Conservation (phyloP, 2,113 vertebrate species). For the Pterocles burchelli region DNA sequence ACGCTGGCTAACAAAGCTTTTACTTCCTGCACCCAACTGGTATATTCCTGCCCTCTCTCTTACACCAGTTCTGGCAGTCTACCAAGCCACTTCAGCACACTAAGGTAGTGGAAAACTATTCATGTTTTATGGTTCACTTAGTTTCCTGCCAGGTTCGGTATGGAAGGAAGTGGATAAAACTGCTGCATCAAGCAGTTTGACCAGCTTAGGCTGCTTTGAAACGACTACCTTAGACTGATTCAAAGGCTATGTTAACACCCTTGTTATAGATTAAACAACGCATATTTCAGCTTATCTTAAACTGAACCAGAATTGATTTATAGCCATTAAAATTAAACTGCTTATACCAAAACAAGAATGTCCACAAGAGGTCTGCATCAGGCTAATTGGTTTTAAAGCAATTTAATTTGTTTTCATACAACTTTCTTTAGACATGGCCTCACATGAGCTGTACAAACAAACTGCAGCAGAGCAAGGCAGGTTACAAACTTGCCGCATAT, state of each 20-base stretch:
- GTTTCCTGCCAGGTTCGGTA: constrained; percentile 9
- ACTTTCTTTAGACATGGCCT: background rate
- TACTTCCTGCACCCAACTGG: background rate
- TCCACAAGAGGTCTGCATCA: background rate
- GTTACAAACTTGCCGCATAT: background rate
- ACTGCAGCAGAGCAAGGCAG: background rate
- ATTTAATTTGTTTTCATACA: background rate
- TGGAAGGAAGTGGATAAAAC: constrained; percentile 32
- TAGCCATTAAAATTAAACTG: background rate
- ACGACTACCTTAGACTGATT: background rate
- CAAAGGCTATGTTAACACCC: background rate
- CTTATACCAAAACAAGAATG: background rate
- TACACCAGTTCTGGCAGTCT: background rate
- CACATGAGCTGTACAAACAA: background rate
- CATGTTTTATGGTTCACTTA: background rate
- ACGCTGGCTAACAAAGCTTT: background rate
- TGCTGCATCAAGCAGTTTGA: background rate
- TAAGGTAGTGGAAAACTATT: background rate
- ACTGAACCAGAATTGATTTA: background rate
- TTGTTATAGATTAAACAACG: background rate
- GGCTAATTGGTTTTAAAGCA: background rate
- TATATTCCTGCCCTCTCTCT: background rate
- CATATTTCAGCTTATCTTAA: background rate
- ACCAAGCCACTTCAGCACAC: constrained; percentile 19
- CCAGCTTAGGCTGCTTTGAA: constrained; percentile 34